phyloP scores from a whole-genome alignment of 2,888 invertebrate genomes.

The Calameuta idolon region DNA sequence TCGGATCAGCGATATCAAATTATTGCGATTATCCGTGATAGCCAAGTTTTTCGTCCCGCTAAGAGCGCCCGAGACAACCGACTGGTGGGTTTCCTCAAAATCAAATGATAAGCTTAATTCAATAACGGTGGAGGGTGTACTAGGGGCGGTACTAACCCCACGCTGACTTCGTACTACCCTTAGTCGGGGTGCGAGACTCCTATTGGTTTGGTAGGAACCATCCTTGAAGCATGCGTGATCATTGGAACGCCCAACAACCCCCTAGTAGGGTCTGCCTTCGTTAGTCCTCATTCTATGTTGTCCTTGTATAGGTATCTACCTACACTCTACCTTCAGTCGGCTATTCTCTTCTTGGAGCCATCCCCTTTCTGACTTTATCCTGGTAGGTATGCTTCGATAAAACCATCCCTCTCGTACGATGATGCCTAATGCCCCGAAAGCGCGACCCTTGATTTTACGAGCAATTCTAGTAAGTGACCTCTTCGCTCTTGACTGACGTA shows the following conservation, averaged over 20 bases:
- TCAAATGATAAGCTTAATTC: constrained; percentile 68
- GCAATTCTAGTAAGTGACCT: constrained; percentile 25
- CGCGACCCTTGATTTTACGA: constrained; percentile 48
- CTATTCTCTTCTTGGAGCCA: not conserved
- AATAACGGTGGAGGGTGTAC: constrained; percentile 58
- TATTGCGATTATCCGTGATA: constrained; percentile 65
- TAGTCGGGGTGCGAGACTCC: constrained; percentile 28
- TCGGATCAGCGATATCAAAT: constrained; percentile 66
- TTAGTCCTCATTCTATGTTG: not conserved
- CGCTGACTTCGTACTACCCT: constrained; percentile 13
- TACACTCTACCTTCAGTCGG: not conserved
- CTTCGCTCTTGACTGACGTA: not conserved
- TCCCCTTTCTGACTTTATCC: not conserved
- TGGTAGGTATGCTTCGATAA: constrained; percentile 19
- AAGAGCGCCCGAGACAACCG: constrained; percentile 65
- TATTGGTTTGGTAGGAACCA: not conserved
- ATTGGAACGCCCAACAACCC: not conserved
- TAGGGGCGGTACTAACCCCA: constrained; percentile 22
- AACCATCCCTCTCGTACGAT: constrained; percentile 57
- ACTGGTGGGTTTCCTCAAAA: constrained; percentile 67
- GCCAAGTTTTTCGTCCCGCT: constrained; percentile 64
- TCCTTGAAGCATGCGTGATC: not conserved
- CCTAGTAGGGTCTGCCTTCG: not conserved
- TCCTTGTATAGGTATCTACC: not conserved
- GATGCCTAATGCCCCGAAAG: constrained; percentile 44